Base-by-base conservation (phyloP, 2,113 vertebrate species). In the Hoplias malabaricus region DNA sequence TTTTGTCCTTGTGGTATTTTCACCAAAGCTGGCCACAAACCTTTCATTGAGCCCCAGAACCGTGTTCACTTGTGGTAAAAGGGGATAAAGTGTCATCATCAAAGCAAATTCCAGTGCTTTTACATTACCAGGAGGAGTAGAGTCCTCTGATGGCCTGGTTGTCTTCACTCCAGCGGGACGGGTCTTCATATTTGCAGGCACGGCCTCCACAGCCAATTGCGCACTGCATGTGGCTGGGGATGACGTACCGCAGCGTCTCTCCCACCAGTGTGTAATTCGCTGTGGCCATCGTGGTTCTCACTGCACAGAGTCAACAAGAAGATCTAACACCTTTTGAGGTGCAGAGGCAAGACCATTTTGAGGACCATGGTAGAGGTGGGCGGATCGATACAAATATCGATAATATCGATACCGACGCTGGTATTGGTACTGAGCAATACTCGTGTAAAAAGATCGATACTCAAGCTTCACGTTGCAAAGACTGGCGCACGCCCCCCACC, bases 121-220 rank as follows among this genome's bases (percentile, higher is more conserved):
- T n/a, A n/a, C n/a, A n/a, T n/a, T 87, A 99, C 98, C 98, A 99
- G 72, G 97, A 99, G 0, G 98, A 99, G 87, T 97, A 99, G 66
- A 99, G 89, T 11, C 98, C 98, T 80, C 92, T 95, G 57, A 99
- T 78, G 63, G 94, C 98, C 86, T 99, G 96, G 25, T 98, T 94
- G 75, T 95, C 90, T 38, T 94, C 90, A 1, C 93, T 95, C 97
- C 97, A 98, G 70, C 96, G 95, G 10, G 93, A 86, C 0, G 98
- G 95, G 75, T 98, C 99, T 85, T 99, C 98, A 0, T 99, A 99
- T 89, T 99, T 99, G 92, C 98, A 99, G 0, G 96, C 94, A 34
- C 91, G 94, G 2, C 98, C 97, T 0, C 98, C 96, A 29, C 98
- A 99, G 0, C 96, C 93, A 95, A 99, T 94, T 11, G 98, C 98